These are phyloP conservation scores for Drosophila tristis DNA, from an alignment of 1,140 invertebrate species.

Conservation along the genomic window DNA sequence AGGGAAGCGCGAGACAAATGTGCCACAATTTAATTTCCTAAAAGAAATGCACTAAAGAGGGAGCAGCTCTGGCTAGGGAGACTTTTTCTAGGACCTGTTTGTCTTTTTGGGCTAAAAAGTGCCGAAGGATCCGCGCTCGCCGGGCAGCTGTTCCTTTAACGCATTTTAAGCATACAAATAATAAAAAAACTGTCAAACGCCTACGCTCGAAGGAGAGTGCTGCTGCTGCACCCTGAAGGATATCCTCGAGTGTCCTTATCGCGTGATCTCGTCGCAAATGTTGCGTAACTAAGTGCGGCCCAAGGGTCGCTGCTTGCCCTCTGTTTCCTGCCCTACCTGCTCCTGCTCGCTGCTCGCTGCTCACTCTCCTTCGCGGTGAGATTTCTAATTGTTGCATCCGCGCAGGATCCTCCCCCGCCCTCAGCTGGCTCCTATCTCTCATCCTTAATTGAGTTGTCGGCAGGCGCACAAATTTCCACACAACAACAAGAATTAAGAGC, in stretches of 20 bases:
- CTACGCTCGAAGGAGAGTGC: conserved; percentile 13
- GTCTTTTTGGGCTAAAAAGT: conserved; percentile 17
- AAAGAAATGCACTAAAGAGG: conserved; percentile 31
- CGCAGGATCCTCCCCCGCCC: no score
- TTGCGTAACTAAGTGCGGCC: conserved; percentile 75
- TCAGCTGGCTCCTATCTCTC: conserved; percentile 17
- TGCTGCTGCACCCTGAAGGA: not conserved
- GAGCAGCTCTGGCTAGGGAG: conserved; percentile 33
- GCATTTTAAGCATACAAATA: conserved; percentile 70
- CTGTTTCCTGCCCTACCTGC: conserved; percentile 29
- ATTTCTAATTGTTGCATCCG: conserved; percentile 68
- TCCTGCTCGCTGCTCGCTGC: conserved; percentile 16
- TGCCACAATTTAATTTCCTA: conserved; percentile 48
- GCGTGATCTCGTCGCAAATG: conserved; percentile 58
- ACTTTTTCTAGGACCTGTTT: no score
- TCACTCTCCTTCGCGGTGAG: conserved; percentile 33
- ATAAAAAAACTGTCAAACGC: conserved; percentile 74
- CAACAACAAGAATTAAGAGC: conserved; percentile 18
- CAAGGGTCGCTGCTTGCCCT: conserved; percentile 14
- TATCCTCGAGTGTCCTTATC: conserved; percentile 48
- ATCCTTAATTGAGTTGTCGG: conserved; percentile 70
- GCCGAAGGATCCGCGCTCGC: conserved; percentile 37
- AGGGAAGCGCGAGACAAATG: conserved; percentile 29
- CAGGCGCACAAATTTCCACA: conserved; percentile 9
- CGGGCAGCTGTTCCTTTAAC: conserved; percentile 41